phyloP scores from a whole-genome alignment of 1,140 invertebrate species.

The Drosophila busckii region DNA sequence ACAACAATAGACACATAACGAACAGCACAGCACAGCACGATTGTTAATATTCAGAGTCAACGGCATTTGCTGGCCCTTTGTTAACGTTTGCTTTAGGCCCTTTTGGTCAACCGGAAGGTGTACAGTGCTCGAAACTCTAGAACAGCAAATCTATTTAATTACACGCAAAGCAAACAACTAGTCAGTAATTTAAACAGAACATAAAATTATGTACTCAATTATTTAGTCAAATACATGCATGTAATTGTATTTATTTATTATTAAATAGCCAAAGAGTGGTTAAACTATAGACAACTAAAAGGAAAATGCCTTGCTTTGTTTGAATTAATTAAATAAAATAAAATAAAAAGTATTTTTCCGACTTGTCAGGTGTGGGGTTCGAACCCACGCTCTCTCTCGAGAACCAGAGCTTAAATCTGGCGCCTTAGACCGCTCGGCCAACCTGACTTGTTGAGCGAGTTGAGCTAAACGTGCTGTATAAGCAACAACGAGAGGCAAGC shows the following conservation, averaged over 20 bases:
- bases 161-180: no score
- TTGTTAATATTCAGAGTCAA: conserved; percentile 70
- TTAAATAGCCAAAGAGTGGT: no score
- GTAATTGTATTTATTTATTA: no score
- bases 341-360: conserved; percentile 16
- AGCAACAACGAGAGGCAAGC: conserved; percentile 16
- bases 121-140: conserved; percentile 33
- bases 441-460: conserved; percentile 79
- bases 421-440: conserved; percentile 87
- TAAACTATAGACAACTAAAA: no score
- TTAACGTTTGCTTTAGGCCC: conserved; percentile 12
- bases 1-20: conserved; percentile 59
- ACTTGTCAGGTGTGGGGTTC: conserved; percentile 86
- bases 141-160: conserved; percentile 40
- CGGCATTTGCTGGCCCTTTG: conserved; percentile 47
- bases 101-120: conserved; percentile 56
- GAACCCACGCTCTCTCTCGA: conserved; percentile 86
- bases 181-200: no score
- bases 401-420: conserved; percentile 88
- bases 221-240: no score
- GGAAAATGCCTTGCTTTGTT: background rate
- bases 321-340: conserved; percentile 3
- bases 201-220: no score
- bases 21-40: conserved; percentile 52
- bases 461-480: conserved; percentile 39